Percentiles rank a stretch among this genome's conserved stretches.
Evolutionary conservation across 2,888 invertebrate genomes (phyloP).

Genomic region (Candidula unifasciata): DNA sequence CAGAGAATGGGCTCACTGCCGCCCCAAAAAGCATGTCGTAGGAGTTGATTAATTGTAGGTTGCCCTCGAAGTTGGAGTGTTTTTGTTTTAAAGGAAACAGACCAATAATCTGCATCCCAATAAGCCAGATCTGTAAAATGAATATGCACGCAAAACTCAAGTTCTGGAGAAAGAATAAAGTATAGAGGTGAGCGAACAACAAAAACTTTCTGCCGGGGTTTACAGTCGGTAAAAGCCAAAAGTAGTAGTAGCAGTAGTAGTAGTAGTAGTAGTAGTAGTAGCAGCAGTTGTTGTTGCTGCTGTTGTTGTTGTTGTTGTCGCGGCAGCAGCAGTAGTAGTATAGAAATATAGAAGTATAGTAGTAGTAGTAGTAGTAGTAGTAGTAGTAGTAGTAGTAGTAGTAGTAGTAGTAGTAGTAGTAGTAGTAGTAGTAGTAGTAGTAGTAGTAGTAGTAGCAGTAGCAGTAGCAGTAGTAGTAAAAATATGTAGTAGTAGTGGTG

Average conservation of each 20-base stretch:
- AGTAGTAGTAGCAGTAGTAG: not conserved
- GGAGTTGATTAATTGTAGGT: too few species aligned
- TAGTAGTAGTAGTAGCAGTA: not conserved
- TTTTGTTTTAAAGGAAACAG: too few species aligned
- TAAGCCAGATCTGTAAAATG: too few species aligned
- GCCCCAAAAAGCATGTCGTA: too few species aligned
- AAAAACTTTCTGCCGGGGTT: too few species aligned
- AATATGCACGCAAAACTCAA: too few species aligned
- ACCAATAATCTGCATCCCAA: too few species aligned
- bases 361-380: constrained; percentile 11
- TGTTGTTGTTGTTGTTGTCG: not conserved
- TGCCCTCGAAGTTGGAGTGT: too few species aligned
- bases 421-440: constrained; percentile 8
- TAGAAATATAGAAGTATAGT: not conserved
- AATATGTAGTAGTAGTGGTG: not conserved
- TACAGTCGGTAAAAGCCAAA: too few species aligned
- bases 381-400: constrained; percentile 34
- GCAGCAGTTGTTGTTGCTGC: not conserved
- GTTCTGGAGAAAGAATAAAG: too few species aligned
- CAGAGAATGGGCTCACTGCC: too few species aligned
- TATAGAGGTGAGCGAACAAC: too few species aligned
- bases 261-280: not conserved
- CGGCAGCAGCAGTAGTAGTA: not conserved
- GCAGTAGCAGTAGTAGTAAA: not conserved
- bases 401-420: constrained; percentile 8